Conservation (phyloP, 92 coral and sea anemone species). For the Epizoanthus stellaris region DNA sequence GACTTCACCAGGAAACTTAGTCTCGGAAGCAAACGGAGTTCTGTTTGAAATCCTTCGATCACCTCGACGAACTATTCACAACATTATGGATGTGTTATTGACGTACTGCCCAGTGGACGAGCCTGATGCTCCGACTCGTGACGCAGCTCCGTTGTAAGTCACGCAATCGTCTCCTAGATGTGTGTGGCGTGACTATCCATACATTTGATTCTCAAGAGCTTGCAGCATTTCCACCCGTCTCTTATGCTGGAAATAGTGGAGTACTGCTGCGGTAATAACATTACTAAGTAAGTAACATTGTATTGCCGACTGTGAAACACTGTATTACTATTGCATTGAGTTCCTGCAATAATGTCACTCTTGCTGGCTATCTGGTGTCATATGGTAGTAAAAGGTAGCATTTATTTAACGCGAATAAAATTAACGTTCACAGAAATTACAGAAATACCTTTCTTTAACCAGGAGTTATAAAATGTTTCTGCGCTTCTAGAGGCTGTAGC, state of each 20-base stretch:
- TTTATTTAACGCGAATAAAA: too few relatives aligned
- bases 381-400: too few relatives aligned
- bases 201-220: slow-evolving; percentile 6
- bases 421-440: too few relatives aligned
- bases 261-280: slow-evolving; percentile 9
- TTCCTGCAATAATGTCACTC: too few relatives aligned
- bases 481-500: too few relatives aligned
- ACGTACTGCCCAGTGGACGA: slow-evolving; percentile 4
- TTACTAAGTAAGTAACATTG: not conserved
- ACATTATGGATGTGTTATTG: slow-evolving; percentile 3
- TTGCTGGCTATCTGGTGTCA: too few relatives aligned
- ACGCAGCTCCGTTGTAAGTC: slow-evolving; percentile 35
- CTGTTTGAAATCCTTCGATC: slow-evolving; percentile 22
- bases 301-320: too few relatives aligned
- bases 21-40: slow-evolving; percentile 25
- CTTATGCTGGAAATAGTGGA: slow-evolving; percentile 36
- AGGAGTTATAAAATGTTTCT: too few relatives aligned
- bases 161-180: slow-evolving; percentile 19
- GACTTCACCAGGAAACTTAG: slow-evolving; percentile 44
- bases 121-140: slow-evolving; percentile 31
- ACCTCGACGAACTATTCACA: slow-evolving; percentile 4
- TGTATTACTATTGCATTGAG: too few relatives aligned
- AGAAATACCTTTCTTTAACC: too few relatives aligned
- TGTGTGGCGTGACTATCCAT: slow-evolving; percentile 24
- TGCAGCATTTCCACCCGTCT: slow-evolving; percentile 31